Evolutionary conservation across 2,113 vertebrate genomes (phyloP), one percentile per base, ranked within the genome.

Genomic region (Tychaedon coryphoeus): DNA sequence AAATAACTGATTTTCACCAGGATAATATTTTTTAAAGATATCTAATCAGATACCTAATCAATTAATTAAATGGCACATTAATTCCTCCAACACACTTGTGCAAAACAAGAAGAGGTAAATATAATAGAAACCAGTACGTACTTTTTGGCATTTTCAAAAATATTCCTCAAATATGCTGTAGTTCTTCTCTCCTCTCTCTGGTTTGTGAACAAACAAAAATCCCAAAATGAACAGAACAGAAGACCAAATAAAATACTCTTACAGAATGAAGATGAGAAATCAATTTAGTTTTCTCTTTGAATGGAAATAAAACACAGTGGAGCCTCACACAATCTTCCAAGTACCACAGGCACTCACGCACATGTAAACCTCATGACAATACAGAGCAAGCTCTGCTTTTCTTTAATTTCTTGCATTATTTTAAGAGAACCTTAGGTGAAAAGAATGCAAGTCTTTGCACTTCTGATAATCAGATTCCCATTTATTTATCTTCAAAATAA

Each of bases 61-160:
- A 19, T 17, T 42, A 62, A 34, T 53, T 25, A 69, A 78, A 84
- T 22, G 9, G 22, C 34, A 58, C 1, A 7, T 40, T 38, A 82
- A 73, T 65, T 81, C 24, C 11, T 86, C 48, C 53, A 86, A 40
- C 9, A 67, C 14, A 40, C 8, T 72, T 76, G 15, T 75, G 43
- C 16, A 75, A 77, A 72, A 40, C 19, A 86, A 70, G 23, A 50
- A 81, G 70, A 6, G 10, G 10, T 53, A 81, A 88, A 53, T 42
- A 38, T 28, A 91, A 69, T 1, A 88, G 38, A 87, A 92, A 80
- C 47, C 15, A 45, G 36, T 67, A 98, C 99, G 60, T 98, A 99
- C 99, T 98, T 99, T 74, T 97, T 98, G 61, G 98, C 98, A 94
- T 99, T 99, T 92, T 99, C 99, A 91, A 99, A 98, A 90, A 99